Conservation (phyloP, 2,797 vertebrate species). For the Orientallactaga sibirica region DNA sequence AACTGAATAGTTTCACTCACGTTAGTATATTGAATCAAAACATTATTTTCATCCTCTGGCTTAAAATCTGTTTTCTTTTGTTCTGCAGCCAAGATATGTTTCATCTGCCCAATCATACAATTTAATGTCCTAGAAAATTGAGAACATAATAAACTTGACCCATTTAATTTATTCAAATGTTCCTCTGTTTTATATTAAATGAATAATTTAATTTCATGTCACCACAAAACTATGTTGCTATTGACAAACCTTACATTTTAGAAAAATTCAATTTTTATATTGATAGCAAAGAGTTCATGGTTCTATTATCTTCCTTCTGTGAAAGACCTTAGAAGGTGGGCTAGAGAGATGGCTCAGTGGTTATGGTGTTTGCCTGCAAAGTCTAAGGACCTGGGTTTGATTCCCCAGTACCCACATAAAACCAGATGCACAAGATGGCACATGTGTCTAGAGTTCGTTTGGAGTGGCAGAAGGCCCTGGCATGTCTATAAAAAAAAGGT, state of each 20-base stretch:
- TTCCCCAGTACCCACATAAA: too few relatives aligned
- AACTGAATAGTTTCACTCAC: constrained; percentile 89
- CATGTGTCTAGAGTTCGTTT: too few relatives aligned
- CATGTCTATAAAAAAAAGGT: too few relatives aligned
- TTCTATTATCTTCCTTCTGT: constrained; percentile 59
- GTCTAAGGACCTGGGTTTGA: too few relatives aligned
- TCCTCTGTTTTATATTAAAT: constrained; percentile 43
- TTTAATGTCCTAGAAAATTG: constrained; percentile 95
- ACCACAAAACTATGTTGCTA: constrained; percentile 60
- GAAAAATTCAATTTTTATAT: constrained; percentile 48
- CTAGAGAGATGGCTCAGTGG: too few relatives aligned
- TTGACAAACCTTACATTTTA: constrained; percentile 21
- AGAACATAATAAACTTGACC: constrained; percentile 75
- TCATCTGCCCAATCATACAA: constrained; percentile 99
- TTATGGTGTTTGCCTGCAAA: too few relatives aligned
- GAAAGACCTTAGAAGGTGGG: constrained; percentile 35
- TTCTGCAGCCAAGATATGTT: constrained; percentile 96
- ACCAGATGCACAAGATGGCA: too few relatives aligned
- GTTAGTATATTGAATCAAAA: constrained; percentile 98
- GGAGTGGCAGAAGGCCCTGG: too few relatives aligned
- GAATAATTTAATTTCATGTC: constrained; percentile 52
- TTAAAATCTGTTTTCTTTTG: constrained; percentile 99
- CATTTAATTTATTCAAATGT: constrained; percentile 50
- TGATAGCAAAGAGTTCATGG: constrained; percentile 53
- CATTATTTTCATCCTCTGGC: constrained; percentile 98